phyloP scores from a whole-genome alignment of 2,113 vertebrate species.

The Rallus limicola region DNA sequence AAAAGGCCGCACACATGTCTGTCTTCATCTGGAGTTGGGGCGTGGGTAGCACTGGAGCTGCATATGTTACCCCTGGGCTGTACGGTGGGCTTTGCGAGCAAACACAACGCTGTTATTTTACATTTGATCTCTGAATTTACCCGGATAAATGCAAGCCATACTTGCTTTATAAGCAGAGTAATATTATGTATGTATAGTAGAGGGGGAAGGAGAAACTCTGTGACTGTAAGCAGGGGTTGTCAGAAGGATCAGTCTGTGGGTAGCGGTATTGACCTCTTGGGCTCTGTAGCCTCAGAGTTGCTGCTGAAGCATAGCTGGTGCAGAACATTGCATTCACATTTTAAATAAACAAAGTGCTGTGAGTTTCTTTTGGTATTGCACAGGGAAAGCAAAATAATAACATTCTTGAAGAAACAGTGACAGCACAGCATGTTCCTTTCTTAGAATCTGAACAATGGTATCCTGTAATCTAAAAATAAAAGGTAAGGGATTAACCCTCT shows the following conservation, averaged over 20 bases:
- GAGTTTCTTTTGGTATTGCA: background rate
- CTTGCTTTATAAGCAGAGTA: background rate
- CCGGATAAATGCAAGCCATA: background rate
- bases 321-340: background rate
- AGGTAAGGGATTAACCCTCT: background rate
- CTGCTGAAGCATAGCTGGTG: background rate
- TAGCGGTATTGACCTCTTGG: background rate
- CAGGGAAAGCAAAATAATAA: background rate
- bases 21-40: background rate
- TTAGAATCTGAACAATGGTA: background rate
- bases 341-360: background rate
- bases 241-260: background rate
- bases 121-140: background rate
- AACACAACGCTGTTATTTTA: background rate
- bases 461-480: background rate
- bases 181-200: too few species aligned
- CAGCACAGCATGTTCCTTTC: background rate
- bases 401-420: background rate
- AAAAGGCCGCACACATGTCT: fast-evolving
- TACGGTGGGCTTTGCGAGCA: background rate
- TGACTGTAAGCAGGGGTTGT: background rate
- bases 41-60: background rate
- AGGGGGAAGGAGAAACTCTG: background rate
- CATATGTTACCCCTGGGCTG: background rate
- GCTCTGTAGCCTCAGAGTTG: background rate